Evolutionary conservation across 92 coral and sea anemone species (phyloP), one percentile per base, ranked within the genome.

Genomic region (Isaurus tuberculatus): DNA sequence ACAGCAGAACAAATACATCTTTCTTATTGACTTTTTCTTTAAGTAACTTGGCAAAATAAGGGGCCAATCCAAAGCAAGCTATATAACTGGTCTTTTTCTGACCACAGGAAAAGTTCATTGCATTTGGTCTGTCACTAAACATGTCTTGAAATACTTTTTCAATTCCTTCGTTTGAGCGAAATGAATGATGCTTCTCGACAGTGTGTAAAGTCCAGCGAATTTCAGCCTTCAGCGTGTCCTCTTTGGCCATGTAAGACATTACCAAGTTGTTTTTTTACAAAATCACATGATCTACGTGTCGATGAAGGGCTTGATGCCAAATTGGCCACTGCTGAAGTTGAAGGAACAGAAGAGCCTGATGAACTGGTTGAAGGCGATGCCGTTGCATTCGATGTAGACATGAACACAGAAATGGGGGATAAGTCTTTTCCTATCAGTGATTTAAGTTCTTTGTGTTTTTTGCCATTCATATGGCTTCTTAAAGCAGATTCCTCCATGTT

Each of bases 401-500:
- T 64, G 29, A 64, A 64, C 70, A n/a, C 13, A 64, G 70, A 64
- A 25, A 64, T 64, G 30, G 30, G 15, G 13, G 36, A 25, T 29
- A 4, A 4, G n/a, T n/a, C n/a, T 26, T 64, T 64, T n/a, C 42
- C 73, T 32, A 30, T 68, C 42, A 68, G 73, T 13, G 73, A 29
- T 68, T 68, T 48, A 23, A 68, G 40, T 30, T 68, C 73, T 32
- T 32, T 68, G 73, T 68, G 73, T 30, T 33, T 68, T 34, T n/a
- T n/a, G n/a, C n/a, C n/a, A n/a, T n/a, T n/a, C n/a, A n/a, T n/a
- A n/a, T n/a, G n/a, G n/a, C n/a, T 68, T 68, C 44, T 68, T 30
- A 68, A 30, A 27, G 42, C 73, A 27, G 73, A 68, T 26, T 68
- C 73, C 73, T 27, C 73, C 73, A 33, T 68, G 5, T 68, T 68